These are phyloP conservation scores for Pipistrellus nathusii DNA, from an alignment of 2,797 vertebrate species.

Conservation along the genomic window DNA sequence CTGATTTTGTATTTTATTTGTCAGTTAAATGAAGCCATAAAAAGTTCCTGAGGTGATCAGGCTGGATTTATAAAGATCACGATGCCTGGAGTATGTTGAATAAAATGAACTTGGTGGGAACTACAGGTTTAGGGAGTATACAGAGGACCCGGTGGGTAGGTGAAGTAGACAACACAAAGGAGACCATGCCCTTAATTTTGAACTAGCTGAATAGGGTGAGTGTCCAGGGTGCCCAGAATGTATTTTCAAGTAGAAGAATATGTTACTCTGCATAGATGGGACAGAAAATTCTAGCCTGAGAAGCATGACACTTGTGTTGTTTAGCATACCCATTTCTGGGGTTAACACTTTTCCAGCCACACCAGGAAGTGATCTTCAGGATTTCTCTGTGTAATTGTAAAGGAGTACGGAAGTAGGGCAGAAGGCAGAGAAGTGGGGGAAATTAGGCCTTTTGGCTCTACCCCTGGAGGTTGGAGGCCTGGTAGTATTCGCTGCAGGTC, in stretches of 20 bases:
- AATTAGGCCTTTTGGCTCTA: neutral
- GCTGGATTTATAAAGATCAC: conserved; percentile 12
- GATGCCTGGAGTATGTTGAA: neutral
- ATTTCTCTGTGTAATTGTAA: neutral
- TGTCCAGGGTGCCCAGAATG: neutral
- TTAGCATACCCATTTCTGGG: neutral
- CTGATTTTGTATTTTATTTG: neutral
- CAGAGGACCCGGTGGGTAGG: neutral
- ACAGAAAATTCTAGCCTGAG: neutral
- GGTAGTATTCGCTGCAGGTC: neutral
- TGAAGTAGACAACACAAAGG: neutral
- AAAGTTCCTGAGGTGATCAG: neutral
- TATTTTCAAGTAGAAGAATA: neutral
- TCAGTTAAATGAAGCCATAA: neutral
- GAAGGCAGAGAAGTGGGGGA: neutral
- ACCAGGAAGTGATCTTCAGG: neutral
- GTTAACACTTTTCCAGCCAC: neutral
- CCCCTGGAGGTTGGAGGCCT: neutral
- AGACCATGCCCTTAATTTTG: neutral
- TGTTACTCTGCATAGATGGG: neutral
- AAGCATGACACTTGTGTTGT: neutral
- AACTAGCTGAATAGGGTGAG: neutral
- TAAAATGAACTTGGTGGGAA: neutral
- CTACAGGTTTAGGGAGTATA: neutral
- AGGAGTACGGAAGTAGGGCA: neutral